These are phyloP conservation scores for Microplitis demolitor DNA, from an alignment of 1,140 invertebrate species.

Conservation along the genomic window DNA sequence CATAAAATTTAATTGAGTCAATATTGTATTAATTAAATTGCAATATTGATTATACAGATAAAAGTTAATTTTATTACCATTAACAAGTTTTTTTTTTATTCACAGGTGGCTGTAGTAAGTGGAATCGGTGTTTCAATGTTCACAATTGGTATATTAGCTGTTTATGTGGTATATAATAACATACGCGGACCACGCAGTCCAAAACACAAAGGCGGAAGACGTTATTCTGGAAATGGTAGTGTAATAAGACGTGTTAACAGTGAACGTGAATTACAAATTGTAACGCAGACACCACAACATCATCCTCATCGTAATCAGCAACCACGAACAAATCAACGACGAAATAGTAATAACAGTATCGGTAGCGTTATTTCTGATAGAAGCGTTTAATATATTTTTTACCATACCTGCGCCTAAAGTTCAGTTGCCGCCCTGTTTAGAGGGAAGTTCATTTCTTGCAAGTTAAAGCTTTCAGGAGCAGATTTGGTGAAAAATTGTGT, in stretches of 20 bases:
- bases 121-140: slow-evolving; percentile 56
- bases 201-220: slow-evolving; percentile 34
- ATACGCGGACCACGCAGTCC: slow-evolving; percentile 43
- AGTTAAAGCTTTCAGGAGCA: too few species aligned
- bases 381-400: too few species aligned
- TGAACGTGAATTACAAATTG: slow-evolving; percentile 40
- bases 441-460: too few species aligned
- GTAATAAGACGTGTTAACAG: slow-evolving; percentile 45
- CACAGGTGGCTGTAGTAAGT: slow-evolving; percentile 50
- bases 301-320: neutral
- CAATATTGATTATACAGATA: too few species aligned
- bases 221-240: slow-evolving; percentile 42
- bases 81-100: neutral
- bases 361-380: slow-evolving; percentile 44
- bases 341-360: slow-evolving; percentile 40
- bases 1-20: too few species aligned
- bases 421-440: too few species aligned
- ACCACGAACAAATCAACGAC: slow-evolving; percentile 30
- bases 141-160: slow-evolving; percentile 50
- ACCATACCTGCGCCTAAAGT: too few species aligned
- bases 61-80: too few species aligned
- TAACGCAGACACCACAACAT: slow-evolving; percentile 8
- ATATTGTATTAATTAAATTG: too few species aligned
- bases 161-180: slow-evolving; percentile 53
- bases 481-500: too few species aligned